Evolutionary conservation across 2,888 invertebrate genomes (phyloP).

Genomic region (Rhodophaea formosa): DNA sequence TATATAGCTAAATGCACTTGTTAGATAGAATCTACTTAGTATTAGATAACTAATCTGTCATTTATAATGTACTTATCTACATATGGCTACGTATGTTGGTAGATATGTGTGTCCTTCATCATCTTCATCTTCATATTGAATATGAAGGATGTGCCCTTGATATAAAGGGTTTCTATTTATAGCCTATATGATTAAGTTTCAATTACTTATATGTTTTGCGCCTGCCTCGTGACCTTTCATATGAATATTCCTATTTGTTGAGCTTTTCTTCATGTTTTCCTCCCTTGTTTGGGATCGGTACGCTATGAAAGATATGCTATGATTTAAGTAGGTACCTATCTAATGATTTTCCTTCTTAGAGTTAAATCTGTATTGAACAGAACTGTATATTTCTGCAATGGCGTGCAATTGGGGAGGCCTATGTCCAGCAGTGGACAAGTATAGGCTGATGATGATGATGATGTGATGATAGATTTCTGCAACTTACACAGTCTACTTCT

Average conservation of each 20-base stretch:
- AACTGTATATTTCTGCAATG: too few species aligned
- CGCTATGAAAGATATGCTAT: too few species aligned
- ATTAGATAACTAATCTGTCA: neutral
- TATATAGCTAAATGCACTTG: neutral
- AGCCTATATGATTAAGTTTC: constrained; percentile 25
- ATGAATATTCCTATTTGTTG: neutral
- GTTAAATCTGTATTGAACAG: too few species aligned
- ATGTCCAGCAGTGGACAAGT: too few species aligned
- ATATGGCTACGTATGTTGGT: neutral
- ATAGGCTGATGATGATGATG: too few species aligned
- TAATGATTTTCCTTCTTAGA: neutral
- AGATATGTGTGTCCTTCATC: neutral
- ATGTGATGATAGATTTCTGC: too few species aligned
- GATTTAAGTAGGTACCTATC: neutral
- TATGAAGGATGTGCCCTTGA: constrained; percentile 21
- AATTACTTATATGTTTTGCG: constrained; percentile 36
- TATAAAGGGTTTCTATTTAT: constrained; percentile 26
- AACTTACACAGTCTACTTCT: too few species aligned
- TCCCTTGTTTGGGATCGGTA: too few species aligned
- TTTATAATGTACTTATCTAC: neutral
- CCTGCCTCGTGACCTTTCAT: constrained; percentile 40
- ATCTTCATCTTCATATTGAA: constrained; percentile 1
- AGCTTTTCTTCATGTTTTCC: constrained; percentile 24
- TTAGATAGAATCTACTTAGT: too few species aligned
- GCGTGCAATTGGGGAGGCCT: too few species aligned